Base-by-base conservation (phyloP, 1,140 invertebrate species). In the Protaetia brevitarsis region DNA sequence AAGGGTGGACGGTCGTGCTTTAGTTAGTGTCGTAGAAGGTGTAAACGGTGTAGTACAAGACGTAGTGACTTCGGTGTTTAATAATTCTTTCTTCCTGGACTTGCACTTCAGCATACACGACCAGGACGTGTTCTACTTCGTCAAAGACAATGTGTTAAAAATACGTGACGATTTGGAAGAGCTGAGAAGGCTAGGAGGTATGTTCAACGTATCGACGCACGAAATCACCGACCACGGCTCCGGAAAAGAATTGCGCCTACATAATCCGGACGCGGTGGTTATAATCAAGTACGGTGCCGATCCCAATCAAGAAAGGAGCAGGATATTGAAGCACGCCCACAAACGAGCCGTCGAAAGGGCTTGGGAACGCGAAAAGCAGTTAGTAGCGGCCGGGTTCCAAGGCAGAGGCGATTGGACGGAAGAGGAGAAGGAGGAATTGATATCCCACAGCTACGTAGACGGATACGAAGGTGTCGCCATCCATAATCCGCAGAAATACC, bases 101-200 rank as follows among this genome's bases (percentile, higher is more conserved):
- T 80, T 97, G 0, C 91, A 94, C 78, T 95, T 96, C 72, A 94
- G 89, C 69, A 93, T 95, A 34, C 92, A 95, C 72, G 93, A 93
- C 79, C 86, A 95, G 81, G 95, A 97, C 73, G 89, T 95, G 0
- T 96, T 97, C 80, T 97, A 97, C 75, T 96, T 98, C 79, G 92
- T 97, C 1, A 97, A 97, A 78, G 91, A 94, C 71, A 95, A 94
- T 73, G 87, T 89, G 0, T 76, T 93, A 27, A 94, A 94, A 78
- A 87, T 94, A 23, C 84, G 90, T 27, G 93, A 96, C 71, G 95
- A 98, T 75, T 88, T 92, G 82, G 91, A 94, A 68, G 92, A 95
- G 70, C 80, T 97, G 16, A 83, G 89, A 59, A 81, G 94, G 27
- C 80, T 96, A 1, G 92, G 92, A 2, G 92, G 92, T 8, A 91